A percentile compares a stretch with the other conserved stretches of the same genome.
Conservation (phyloP, 2,797 vertebrate genomes). For the Dromococcyx pavoninus region DNA sequence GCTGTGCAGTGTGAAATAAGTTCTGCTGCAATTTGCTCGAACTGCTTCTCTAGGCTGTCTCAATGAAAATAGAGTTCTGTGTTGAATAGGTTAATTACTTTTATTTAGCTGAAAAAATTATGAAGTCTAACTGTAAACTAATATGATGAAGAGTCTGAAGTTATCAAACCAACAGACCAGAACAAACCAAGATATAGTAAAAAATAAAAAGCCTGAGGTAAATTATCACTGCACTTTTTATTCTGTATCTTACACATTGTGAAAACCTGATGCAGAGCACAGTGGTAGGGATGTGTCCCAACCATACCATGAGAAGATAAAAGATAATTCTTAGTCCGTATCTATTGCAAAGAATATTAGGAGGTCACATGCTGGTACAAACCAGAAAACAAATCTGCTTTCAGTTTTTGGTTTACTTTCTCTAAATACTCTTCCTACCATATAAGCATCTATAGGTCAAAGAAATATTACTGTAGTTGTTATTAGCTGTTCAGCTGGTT, state of each 20-base stretch:
- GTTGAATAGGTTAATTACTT: conserved; percentile 2
- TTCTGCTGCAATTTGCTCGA: conserved; percentile 29
- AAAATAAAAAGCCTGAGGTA: neutral
- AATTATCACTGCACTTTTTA: neutral
- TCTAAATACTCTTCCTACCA: neutral
- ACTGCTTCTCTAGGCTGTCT: neutral
- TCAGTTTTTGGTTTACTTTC: neutral
- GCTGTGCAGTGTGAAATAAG: neutral
- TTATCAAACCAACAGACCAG: neutral
- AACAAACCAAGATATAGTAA: neutral
- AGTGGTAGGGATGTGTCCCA: neutral
- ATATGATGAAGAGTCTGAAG: neutral
- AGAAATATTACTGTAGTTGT: neutral
- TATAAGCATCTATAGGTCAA: neutral
- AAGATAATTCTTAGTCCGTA: neutral
- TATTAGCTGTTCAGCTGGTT: neutral
- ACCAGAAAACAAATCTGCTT: neutral
- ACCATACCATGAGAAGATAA: neutral
- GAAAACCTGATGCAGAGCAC: neutral
- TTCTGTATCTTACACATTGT: neutral
- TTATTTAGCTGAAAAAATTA: neutral
- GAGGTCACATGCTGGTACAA: neutral
- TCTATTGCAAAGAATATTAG: neutral
- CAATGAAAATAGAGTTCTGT: conserved; percentile 21
- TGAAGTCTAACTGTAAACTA: neutral